Evolutionary conservation across 1,140 invertebrate species (phyloP), one percentile per base, ranked within the genome.

Genomic region (Drosophila bipectinata): DNA sequence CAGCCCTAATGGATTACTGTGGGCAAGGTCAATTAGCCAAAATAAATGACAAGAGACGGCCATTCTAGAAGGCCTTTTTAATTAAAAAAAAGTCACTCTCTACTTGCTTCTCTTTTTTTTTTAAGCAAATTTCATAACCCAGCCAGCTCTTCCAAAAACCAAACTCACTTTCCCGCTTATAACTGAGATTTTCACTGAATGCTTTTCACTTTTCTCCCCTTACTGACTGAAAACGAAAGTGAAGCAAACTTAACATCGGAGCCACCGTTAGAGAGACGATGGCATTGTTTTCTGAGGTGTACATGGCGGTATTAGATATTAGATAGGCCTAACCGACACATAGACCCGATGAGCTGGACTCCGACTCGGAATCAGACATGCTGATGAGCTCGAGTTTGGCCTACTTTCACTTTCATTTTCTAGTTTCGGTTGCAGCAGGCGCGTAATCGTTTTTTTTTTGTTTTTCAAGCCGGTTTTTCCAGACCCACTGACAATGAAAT

Each of bases 331-430:
- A 77, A 56, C 28, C 59, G 6, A 44, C 14, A 7, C 10, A 10
- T 4, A 37, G 53, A 74, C 55, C 26, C 64, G 68, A 63, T 73
- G 69, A 73, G 71, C 55, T 67, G 52, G 47, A 58, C 24, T 28
- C 58, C 45, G 49, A 28, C 18, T 59, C 72, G 72, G 72, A 75
- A 53, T 67, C 59, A 56, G 60, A 73, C 59, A 85, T 74, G 73
- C 73, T 84, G 82, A 85, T 85, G 82, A 87, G 81, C 81, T 85
- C 81, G 78, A 82, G 81, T 87, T 85, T 85, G 82, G 82, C 81
- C 81, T 81, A 87, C 81, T 85, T 85, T 85, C 81, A 85, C 81
- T 85, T 87, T 85, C 81, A 68, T 85, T 79, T 73, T 82, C 62
- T 82, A 78, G 69, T 64, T 76, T 63, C 62, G 63, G 76, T 67